Evolutionary conservation across 2,797 vertebrate species (phyloP).

Genomic region (Pteronotus mesoamericanus): DNA sequence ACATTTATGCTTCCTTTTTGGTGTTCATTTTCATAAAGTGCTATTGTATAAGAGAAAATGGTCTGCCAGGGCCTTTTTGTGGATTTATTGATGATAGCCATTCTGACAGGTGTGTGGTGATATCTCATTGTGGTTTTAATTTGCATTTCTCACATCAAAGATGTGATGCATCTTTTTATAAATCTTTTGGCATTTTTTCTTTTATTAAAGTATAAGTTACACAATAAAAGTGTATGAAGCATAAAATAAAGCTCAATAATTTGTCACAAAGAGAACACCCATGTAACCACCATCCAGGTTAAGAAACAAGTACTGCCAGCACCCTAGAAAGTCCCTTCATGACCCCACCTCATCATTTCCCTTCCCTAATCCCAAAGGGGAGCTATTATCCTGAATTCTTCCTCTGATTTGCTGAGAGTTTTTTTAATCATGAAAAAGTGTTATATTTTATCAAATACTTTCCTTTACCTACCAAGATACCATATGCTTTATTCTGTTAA

Average conservation of each 20-base stretch:
- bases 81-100: background rate
- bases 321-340: background rate
- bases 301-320: background rate
- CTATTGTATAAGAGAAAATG: slow-evolving; percentile 98
- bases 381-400: slow-evolving; percentile 3
- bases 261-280: background rate
- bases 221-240: background rate
- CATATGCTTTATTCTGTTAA: slow-evolving; percentile 9
- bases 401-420: background rate
- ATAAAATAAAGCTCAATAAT: slow-evolving; percentile 8
- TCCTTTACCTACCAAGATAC: background rate
- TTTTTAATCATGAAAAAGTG: background rate
- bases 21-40: slow-evolving; percentile 99
- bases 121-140: background rate
- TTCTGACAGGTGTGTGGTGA: background rate
- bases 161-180: background rate
- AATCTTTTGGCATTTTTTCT: background rate
- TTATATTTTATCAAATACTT: background rate
- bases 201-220: background rate
- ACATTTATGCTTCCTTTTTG: slow-evolving; percentile 97
- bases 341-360: background rate
- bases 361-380: background rate
- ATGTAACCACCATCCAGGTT: background rate
- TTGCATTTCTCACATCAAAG: background rate
- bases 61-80: slow-evolving; percentile 92